Percentiles rank a stretch among this genome's conserved stretches.
Conservation (phyloP, 2,888 invertebrate genomes). For the Synergus itoensis region DNA sequence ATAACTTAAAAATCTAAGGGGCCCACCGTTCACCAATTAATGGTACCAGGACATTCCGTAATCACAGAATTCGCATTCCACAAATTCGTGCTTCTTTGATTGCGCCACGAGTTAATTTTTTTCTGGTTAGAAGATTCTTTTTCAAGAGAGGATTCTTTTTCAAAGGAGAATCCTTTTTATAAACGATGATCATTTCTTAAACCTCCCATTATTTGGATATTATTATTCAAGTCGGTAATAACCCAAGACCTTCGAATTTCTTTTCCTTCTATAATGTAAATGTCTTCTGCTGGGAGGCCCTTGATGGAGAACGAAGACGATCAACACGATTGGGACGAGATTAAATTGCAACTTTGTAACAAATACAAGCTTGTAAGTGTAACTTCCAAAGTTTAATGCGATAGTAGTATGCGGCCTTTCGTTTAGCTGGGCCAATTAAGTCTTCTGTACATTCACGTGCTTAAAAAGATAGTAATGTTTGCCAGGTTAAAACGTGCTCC, state of each 20-base stretch:
- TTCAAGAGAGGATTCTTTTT: slow-evolving; percentile 5
- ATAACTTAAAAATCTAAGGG: slow-evolving; percentile 39
- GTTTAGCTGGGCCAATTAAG: slow-evolving; percentile 10
- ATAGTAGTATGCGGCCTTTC: slow-evolving; percentile 1
- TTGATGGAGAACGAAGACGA: slow-evolving; percentile 2
- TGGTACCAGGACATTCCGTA: slow-evolving; percentile 37
- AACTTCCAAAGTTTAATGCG: neutral
- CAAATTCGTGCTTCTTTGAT: slow-evolving; percentile 21
- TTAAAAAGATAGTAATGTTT: slow-evolving; percentile 12
- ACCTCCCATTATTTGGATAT: slow-evolving; percentile 34
- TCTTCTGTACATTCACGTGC: neutral
- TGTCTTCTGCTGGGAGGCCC: neutral
- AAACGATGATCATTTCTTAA: slow-evolving; percentile 7
- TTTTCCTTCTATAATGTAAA: neutral
- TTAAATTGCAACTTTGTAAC: slow-evolving; percentile 39
- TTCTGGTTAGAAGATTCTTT: slow-evolving; percentile 1
- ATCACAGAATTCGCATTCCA: slow-evolving; percentile 32
- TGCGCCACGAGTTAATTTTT: slow-evolving; percentile 16
- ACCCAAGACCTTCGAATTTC: neutral
- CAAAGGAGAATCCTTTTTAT: neutral
- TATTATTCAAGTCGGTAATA: slow-evolving; percentile 32
- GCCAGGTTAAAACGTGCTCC: neutral
- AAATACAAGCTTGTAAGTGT: slow-evolving; percentile 18
- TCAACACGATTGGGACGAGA: slow-evolving; percentile 16
- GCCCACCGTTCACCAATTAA: slow-evolving; percentile 41